Conservation (phyloP, 1,140 invertebrate species). For the Panulirus ornatus region DNA sequence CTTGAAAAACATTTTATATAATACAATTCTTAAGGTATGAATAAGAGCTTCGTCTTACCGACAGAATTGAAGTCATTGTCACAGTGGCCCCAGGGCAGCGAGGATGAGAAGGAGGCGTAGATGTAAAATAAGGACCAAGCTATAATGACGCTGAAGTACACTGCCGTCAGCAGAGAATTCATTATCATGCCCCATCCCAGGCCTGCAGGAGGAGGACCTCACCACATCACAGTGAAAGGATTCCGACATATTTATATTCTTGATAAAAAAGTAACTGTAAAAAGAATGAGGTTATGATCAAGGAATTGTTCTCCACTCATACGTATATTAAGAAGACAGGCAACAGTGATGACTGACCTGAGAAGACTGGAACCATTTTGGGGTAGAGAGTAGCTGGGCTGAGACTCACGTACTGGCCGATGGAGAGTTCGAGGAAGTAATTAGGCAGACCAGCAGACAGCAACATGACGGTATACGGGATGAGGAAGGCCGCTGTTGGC, state of each 20-base stretch:
- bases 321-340: too few relatives aligned
- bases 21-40: too few relatives aligned
- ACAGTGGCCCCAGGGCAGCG: conserved; percentile 74
- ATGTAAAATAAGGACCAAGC: conserved; percentile 98
- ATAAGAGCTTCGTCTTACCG: too few relatives aligned
- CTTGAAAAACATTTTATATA: too few relatives aligned
- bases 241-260: too few relatives aligned
- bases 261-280: too few relatives aligned
- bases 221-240: too few relatives aligned
- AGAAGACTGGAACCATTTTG: conserved; percentile 71
- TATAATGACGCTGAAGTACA: conserved; percentile 99
- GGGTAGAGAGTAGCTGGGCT: conserved; percentile 88
- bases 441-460: conserved; percentile 96
- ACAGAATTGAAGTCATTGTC: conserved; percentile 68
- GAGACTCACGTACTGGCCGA: conserved; percentile 97
- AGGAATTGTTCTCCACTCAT: too few relatives aligned
- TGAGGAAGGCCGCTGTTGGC: conserved; percentile 88
- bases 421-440: conserved; percentile 98
- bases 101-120: conserved; percentile 92
- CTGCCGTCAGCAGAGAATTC: conserved; percentile 98
- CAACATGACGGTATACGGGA: conserved; percentile 97
- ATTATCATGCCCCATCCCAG: conserved; percentile 98
- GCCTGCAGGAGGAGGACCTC: conserved; percentile 86
- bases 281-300: too few relatives aligned
- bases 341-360: conserved; percentile 59